These are phyloP conservation scores for Quadroppia sp. DNA, from an alignment of 2,888 invertebrate species.

Conservation along the genomic window DNA sequence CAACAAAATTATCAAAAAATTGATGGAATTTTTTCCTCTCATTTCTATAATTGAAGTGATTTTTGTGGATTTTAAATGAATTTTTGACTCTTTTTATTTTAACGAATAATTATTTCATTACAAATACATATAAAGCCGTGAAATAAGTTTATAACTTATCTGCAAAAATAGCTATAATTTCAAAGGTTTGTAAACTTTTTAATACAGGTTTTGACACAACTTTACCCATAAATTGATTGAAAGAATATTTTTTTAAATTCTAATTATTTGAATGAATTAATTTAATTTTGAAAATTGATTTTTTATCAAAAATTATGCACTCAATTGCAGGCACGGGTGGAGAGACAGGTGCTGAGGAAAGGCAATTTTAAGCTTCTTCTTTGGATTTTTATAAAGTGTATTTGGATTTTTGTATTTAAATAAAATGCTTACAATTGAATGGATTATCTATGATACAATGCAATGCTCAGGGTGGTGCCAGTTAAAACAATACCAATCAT, in stretches of 20 bases:
- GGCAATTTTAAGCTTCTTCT: too few relatives aligned
- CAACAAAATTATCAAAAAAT: neutral
- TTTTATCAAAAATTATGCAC: too few relatives aligned
- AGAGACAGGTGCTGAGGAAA: too few relatives aligned
- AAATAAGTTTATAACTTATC: conserved; percentile 14
- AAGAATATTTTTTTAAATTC: neutral
- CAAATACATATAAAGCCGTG: too few relatives aligned
- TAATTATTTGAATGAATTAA: neutral
- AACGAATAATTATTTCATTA: conserved; percentile 11
- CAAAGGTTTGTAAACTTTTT: conserved; percentile 28
- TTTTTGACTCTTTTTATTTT: neutral
- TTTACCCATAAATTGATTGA: neutral
- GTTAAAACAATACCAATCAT: too few relatives aligned
- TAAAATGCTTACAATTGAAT: too few relatives aligned
- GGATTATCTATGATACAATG: too few relatives aligned
- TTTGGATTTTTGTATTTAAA: too few relatives aligned
- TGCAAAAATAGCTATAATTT: conserved; percentile 4
- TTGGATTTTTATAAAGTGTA: too few relatives aligned
- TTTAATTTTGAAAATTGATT: too few relatives aligned
- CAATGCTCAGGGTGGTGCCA: too few relatives aligned
- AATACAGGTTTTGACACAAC: neutral
- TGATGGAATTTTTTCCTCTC: neutral
- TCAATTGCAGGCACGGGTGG: too few relatives aligned
- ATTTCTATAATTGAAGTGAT: neutral
- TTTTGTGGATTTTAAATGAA: neutral